A percentile compares a stretch with the other conserved stretches of the same genome.
phyloP scores from a whole-genome alignment of 2,797 vertebrate species.

The Hephaestus fuliginosus region DNA sequence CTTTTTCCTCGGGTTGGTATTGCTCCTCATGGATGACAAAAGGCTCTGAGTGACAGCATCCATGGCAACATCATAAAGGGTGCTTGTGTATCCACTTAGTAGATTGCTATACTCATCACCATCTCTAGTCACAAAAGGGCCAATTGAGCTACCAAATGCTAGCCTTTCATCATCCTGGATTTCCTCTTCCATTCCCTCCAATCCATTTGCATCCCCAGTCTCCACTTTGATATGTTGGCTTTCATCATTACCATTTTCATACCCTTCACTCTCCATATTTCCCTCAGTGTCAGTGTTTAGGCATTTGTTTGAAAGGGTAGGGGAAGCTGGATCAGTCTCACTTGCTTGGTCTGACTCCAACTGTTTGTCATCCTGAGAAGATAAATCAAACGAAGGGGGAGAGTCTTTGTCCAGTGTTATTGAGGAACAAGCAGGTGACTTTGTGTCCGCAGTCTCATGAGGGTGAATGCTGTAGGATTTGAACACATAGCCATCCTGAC shows the following conservation, averaged over 20 bases:
- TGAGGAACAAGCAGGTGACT: conserved; percentile 71
- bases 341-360: conserved; percentile 72
- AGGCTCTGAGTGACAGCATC: conserved; percentile 98
- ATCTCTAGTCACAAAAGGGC: conserved; percentile 87
- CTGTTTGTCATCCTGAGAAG: conserved; percentile 83
- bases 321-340: conserved; percentile 74
- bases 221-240: conserved; percentile 85
- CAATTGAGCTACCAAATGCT: conserved; percentile 85
- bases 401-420: conserved; percentile 86
- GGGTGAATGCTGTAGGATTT: conserved; percentile 87
- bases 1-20: conserved; percentile 93
- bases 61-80: conserved; percentile 98
- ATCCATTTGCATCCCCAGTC: conserved; percentile 82
- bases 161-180: conserved; percentile 88
- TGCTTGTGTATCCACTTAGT: conserved; percentile 95
- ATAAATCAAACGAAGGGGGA: conserved; percentile 83
- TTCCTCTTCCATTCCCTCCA: conserved; percentile 85
- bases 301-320: conserved; percentile 74
- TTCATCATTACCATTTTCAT: conserved; percentile 73
- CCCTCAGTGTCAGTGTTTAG: conserved; percentile 72
- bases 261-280: conserved; percentile 65
- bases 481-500: conserved; percentile 88
- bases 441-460: conserved; percentile 68
- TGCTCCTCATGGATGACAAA: conserved; percentile 91
- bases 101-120: conserved; percentile 92